These are phyloP conservation scores for Scylla paramamosain DNA, from an alignment of 1,140 invertebrate species.

Conservation along the genomic window DNA sequence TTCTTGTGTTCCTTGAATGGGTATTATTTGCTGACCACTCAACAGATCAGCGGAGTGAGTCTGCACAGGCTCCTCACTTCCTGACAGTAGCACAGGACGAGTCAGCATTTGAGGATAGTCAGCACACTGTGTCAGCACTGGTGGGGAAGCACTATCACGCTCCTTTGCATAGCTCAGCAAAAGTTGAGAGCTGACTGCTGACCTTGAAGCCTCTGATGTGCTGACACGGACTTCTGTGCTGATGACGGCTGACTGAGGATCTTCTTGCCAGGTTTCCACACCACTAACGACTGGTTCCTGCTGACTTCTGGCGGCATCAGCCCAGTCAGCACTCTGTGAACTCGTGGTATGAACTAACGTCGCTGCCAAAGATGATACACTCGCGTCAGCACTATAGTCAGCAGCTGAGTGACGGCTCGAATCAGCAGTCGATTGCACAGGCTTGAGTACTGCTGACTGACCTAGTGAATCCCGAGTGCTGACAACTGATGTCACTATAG, in stretches of 20 bases:
- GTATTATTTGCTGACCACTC: neutral
- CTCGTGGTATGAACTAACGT: neutral
- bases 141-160: neutral
- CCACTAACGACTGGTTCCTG: neutral
- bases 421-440: neutral
- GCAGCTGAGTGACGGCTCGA: neutral
- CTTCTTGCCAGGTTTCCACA: neutral
- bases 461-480: neutral
- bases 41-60: neutral
- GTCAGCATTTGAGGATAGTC: neutral
- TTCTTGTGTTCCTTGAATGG: neutral
- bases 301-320: neutral
- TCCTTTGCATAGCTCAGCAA: neutral
- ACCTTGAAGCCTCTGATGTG: neutral
- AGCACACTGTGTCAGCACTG: neutral
- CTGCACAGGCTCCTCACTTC: neutral
- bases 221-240: neutral
- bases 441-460: neutral
- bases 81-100: neutral
- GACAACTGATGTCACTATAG: neutral
- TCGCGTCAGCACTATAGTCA: neutral
- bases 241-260: neutral
- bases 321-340: neutral
- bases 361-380: neutral
- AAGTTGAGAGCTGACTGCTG: neutral